A percentile compares a stretch with the other conserved stretches of the same genome.
These are phyloP conservation scores for Agriotes lineatus DNA, from an alignment of 2,888 invertebrate genomes.

Conservation along the genomic window DNA sequence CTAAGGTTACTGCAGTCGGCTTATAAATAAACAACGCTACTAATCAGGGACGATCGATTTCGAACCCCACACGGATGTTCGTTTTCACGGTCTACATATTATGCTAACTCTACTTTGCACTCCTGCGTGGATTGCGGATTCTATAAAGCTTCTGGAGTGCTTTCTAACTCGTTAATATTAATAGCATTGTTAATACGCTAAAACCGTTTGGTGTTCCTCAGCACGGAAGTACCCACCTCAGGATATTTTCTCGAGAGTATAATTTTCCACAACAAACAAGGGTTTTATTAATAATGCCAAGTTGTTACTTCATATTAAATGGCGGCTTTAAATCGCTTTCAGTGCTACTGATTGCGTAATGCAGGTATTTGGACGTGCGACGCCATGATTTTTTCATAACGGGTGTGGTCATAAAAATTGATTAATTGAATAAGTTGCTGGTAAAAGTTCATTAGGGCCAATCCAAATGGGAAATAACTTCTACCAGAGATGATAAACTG, in stretches of 20 bases:
- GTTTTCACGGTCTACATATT: background rate
- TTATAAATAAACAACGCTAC: conserved; percentile 7
- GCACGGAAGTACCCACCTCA: background rate
- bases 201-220: background rate
- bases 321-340: too few species aligned
- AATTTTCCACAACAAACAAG: background rate
- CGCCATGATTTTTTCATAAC: background rate
- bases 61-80: background rate
- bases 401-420: too few species aligned
- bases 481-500: background rate
- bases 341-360: too few species aligned
- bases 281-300: background rate
- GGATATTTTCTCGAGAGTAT: background rate
- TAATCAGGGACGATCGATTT: conserved; percentile 4
- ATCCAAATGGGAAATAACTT: conserved; percentile 1
- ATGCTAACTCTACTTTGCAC: background rate
- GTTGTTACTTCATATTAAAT: too few species aligned
- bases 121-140: background rate
- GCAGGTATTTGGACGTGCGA: too few species aligned
- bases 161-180: conserved; percentile 7
- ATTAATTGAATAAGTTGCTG: background rate
- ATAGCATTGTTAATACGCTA: conserved; percentile 8
- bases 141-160: background rate
- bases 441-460: background rate
- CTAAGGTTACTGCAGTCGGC: background rate